Conservation (phyloP, 2,888 invertebrate species). For the Epicampocera succincta region DNA sequence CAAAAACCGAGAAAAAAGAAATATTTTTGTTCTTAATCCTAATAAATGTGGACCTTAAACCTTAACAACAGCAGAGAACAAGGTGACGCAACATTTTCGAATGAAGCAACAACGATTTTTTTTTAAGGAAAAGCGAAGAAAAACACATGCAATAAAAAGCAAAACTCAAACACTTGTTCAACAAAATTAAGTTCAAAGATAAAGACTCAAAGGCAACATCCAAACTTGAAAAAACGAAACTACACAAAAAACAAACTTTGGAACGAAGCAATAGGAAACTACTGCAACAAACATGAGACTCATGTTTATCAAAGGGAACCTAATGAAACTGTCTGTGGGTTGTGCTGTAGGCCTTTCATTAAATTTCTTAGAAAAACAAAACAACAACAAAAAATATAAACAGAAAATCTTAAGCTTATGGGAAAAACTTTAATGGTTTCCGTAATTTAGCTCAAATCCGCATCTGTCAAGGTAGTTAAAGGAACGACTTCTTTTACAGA, state of each 20-base stretch:
- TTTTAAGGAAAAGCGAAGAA: neutral
- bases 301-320: conserved; percentile 47
- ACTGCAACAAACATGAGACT: conserved; percentile 33
- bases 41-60: conserved; percentile 8
- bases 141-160: neutral
- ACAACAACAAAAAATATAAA: conserved; percentile 1
- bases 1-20: conserved; percentile 7
- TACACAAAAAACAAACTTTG: neutral
- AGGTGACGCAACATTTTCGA: conserved; percentile 20
- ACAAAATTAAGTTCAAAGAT: conserved; percentile 5
- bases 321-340: conserved; percentile 18
- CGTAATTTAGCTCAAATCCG: no score
- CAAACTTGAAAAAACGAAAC: conserved; percentile 27
- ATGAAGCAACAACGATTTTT: neutral
- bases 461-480: no score
- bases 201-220: conserved; percentile 19
- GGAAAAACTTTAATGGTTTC: conserved; percentile 18
- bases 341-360: conserved; percentile 37
- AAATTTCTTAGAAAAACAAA: conserved; percentile 13
- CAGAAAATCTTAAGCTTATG: conserved; percentile 15
- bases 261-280: neutral
- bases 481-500: no score
- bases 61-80: neutral
- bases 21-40: conserved; percentile 20
- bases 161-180: conserved; percentile 26